These are phyloP conservation scores for Plecturocebus donacophilus DNA, from an alignment of 2,113 vertebrate genomes.

Conservation along the genomic window DNA sequence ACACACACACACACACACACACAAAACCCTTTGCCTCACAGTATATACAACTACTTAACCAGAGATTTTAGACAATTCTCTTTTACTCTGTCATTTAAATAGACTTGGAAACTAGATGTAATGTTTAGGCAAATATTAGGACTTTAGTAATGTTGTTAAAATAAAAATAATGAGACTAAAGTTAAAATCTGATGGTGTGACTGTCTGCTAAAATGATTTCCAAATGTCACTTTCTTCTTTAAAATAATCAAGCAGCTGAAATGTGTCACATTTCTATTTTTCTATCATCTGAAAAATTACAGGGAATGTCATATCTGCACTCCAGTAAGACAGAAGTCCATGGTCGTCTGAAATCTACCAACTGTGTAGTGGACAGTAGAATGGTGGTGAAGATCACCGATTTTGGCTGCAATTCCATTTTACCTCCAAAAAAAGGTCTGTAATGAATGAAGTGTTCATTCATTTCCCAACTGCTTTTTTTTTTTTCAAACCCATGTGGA, in stretches of 20 bases:
- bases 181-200: not conserved
- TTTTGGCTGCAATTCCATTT: conserved; percentile 95
- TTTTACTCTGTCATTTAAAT: not conserved
- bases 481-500: not conserved
- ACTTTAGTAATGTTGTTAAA: not conserved
- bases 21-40: not conserved
- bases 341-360: conserved; percentile 96
- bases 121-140: not conserved
- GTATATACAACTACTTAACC: not conserved
- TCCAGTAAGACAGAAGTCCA: conserved; percentile 95
- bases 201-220: not conserved
- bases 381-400: conserved; percentile 99
- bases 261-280: not conserved
- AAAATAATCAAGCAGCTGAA: not conserved
- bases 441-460: not conserved
- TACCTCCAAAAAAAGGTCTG: conserved; percentile 90
- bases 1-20: too few species aligned
- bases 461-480: not conserved
- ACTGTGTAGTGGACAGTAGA: conserved; percentile 96
- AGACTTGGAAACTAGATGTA: not conserved
- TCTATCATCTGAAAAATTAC: conserved; percentile 45
- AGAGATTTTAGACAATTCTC: not conserved
- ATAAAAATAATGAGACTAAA: not conserved
- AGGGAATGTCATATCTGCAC: conserved; percentile 99
- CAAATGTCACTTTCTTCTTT: not conserved